Conservation (phyloP, 2,797 vertebrate species). For the Clarias pachynema region DNA sequence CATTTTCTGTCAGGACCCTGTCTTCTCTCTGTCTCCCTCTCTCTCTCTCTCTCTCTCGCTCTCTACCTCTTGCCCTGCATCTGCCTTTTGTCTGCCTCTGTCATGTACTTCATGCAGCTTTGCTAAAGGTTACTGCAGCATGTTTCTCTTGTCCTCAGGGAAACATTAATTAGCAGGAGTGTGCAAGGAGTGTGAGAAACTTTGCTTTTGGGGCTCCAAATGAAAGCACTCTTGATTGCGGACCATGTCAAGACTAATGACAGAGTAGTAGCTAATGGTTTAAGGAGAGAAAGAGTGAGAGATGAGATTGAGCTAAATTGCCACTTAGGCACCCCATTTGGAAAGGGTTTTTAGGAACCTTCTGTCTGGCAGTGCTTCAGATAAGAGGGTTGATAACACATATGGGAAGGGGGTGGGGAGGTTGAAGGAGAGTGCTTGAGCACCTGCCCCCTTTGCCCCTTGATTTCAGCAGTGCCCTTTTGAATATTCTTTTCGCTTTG, state of each 20-base stretch:
- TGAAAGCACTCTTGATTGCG: slow-evolving; percentile 46
- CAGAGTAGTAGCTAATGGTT: slow-evolving; percentile 35
- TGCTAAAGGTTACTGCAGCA: slow-evolving; percentile 47
- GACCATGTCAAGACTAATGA: slow-evolving; percentile 30
- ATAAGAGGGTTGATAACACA: slow-evolving; percentile 47
- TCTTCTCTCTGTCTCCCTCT: slow-evolving; percentile 14
- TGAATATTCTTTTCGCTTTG: background rate
- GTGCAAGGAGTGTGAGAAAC: slow-evolving; percentile 38
- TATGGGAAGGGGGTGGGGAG: background rate
- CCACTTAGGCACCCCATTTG: slow-evolving; percentile 25
- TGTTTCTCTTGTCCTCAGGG: slow-evolving; percentile 42
- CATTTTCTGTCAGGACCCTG: slow-evolving; percentile 44
- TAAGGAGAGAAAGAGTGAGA: slow-evolving; percentile 34
- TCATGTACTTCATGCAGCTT: slow-evolving; percentile 34
- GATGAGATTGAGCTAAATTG: slow-evolving; percentile 36
- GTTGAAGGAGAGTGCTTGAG: background rate
- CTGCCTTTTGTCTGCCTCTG: slow-evolving; percentile 3
- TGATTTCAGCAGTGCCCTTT: background rate
- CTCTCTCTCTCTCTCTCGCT: slow-evolving; percentile 15
- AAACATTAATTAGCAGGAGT: slow-evolving; percentile 53
- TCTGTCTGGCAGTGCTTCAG: slow-evolving; percentile 34
- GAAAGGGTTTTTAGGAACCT: slow-evolving; percentile 20
- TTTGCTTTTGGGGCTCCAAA: slow-evolving; percentile 36
- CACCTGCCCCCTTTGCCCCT: background rate
- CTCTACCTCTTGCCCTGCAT: background rate